phyloP scores from a whole-genome alignment of 2,113 vertebrate genomes.

The Ciconia maguari region DNA sequence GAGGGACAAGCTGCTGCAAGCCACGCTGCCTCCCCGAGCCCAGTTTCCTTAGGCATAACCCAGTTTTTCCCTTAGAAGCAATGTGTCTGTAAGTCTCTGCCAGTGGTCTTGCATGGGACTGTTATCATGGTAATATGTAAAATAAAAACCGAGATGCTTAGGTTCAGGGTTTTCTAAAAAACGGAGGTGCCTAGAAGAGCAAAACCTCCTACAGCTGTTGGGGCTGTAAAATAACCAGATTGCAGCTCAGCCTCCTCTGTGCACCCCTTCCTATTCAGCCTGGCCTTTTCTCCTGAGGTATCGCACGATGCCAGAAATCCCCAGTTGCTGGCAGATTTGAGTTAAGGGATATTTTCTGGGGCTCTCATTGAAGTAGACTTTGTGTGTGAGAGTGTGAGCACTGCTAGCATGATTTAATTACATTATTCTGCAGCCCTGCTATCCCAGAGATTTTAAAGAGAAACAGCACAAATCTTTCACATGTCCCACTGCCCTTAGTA shows the following conservation, averaged over 20 bases:
- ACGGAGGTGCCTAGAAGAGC: not conserved
- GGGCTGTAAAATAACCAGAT: not conserved
- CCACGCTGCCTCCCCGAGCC: rapidly evolving
- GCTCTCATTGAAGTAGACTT: not conserved
- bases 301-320: not conserved
- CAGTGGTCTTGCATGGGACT: rapidly evolving
- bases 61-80: not conserved
- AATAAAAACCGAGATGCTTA: not conserved
- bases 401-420: not conserved
- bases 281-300: not conserved
- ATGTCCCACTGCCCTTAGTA: not conserved
- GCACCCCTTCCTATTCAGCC: not conserved
- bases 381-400: not conserved
- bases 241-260: not conserved
- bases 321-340: not conserved
- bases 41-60: not conserved
- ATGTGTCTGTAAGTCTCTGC: rapidly evolving
- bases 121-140: not conserved
- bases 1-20: not conserved
- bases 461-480: not conserved
- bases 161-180: not conserved
- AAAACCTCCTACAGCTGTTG: not conserved
- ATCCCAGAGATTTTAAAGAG: slow-evolving; percentile 4
- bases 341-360: not conserved
- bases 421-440: not conserved